phyloP scores from a whole-genome alignment of 2,113 vertebrate species.

The Phaethornis superciliosus region DNA sequence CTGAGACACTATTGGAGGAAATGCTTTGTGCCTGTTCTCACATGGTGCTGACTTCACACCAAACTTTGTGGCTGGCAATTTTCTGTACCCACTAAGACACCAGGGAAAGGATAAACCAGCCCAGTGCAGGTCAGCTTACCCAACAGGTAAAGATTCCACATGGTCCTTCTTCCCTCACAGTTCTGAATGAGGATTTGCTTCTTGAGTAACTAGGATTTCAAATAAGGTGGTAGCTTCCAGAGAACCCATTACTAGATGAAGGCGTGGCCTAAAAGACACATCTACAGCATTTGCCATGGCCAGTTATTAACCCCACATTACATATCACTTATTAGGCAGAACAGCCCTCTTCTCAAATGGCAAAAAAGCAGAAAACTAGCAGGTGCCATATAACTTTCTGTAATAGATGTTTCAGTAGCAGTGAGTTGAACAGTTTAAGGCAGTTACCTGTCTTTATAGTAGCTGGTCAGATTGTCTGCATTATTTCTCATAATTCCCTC shows the following conservation, averaged over 20 bases:
- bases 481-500: not conserved
- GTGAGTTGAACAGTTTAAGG: not conserved
- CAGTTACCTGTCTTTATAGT: not conserved
- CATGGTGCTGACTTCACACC: not conserved
- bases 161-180: not conserved
- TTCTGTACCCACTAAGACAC: accelerated
- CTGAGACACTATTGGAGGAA: not conserved
- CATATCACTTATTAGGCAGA: not conserved
- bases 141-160: not conserved
- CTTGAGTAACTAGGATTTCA: not conserved
- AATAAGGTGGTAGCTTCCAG: not conserved
- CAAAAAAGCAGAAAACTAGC: not conserved
- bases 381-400: not conserved
- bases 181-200: not conserved
- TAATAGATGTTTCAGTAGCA: not conserved
- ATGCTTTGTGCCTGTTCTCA: accelerated
- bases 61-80: accelerated
- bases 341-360: not conserved
- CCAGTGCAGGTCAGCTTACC: not conserved
- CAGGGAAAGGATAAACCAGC: not conserved
- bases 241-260: not conserved
- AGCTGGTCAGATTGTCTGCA: not conserved
- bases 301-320: not conserved
- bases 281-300: not conserved
- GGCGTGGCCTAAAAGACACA: not conserved